Evolutionary conservation across 2,888 invertebrate species (phyloP).

Genomic region (Mythimna vitellina): DNA sequence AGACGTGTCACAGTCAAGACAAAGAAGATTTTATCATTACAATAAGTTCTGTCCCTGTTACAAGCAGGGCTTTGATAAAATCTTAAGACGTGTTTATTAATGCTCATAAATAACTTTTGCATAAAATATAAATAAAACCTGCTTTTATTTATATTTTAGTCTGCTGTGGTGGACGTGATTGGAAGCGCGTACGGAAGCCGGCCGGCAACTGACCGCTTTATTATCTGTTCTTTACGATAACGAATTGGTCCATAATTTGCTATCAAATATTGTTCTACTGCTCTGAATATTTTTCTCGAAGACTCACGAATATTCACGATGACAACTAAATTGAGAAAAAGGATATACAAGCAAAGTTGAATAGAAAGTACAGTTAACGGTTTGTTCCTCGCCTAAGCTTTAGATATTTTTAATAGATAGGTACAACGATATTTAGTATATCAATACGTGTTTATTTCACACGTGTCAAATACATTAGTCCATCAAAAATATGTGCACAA

Average conservation of each 20-base stretch:
- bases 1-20: conserved; percentile 9
- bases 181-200: conserved; percentile 61
- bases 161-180: conserved; percentile 64
- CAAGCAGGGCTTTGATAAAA: conserved; percentile 34
- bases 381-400: not conserved
- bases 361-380: not conserved
- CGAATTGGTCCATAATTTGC: conserved; percentile 59
- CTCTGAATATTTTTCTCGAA: conserved; percentile 59
- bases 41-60: conserved; percentile 22
- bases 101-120: conserved; percentile 7
- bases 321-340: conserved; percentile 11
- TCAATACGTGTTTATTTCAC: not conserved
- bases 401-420: not conserved
- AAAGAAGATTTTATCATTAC: conserved; percentile 26
- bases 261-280: conserved; percentile 61
- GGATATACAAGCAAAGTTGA: conserved; percentile 1
- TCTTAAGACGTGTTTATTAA: conserved; percentile 15
- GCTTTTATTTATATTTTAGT: too few species aligned
- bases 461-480: conserved; percentile 4
- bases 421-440: conserved; percentile 14
- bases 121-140: conserved; percentile 16
- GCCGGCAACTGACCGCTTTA: conserved; percentile 66
- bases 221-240: conserved; percentile 71
- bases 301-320: conserved; percentile 12
- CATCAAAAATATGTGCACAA: not conserved